Evolutionary conservation across 2,888 invertebrate species (phyloP).

Genomic region (Lasioglossum calceatum): DNA sequence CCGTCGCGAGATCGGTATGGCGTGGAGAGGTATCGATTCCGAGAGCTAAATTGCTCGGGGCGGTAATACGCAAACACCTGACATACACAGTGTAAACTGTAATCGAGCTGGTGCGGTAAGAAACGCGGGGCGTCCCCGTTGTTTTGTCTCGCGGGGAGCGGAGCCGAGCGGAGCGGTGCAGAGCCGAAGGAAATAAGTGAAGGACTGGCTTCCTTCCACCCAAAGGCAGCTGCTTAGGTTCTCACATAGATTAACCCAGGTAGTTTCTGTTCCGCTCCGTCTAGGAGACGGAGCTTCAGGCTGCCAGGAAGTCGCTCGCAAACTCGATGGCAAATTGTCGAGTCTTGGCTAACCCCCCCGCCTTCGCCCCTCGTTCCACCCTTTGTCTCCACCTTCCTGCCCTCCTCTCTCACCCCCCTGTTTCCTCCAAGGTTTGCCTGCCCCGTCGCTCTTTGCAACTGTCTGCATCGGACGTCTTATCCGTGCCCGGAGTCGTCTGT

Average conservation of each 20-base stretch:
- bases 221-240: slow-evolving; percentile 77
- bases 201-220: slow-evolving; percentile 70
- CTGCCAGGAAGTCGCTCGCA: slow-evolving; percentile 77
- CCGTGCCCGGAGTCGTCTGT: slow-evolving; percentile 59
- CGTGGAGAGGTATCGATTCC: slow-evolving; percentile 59
- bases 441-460: slow-evolving; percentile 46
- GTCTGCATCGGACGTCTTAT: slow-evolving; percentile 64
- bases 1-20: slow-evolving; percentile 30
- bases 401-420: background rate
- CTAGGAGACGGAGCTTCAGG: slow-evolving; percentile 70
- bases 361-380: slow-evolving; percentile 16
- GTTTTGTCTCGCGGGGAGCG: slow-evolving; percentile 60
- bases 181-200: slow-evolving; percentile 67
- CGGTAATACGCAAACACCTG: slow-evolving; percentile 66
- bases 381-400: slow-evolving; percentile 22
- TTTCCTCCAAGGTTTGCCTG: slow-evolving; percentile 14
- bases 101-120: slow-evolving; percentile 66
- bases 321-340: slow-evolving; percentile 76
- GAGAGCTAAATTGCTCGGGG: slow-evolving; percentile 61
- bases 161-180: background rate
- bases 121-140: slow-evolving; percentile 56
- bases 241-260: slow-evolving; percentile 80
- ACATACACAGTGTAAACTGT: slow-evolving; percentile 61
- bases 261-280: slow-evolving; percentile 73
- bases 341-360: slow-evolving; percentile 51